Conservation (phyloP, 2,113 vertebrate species). For the Penelope pileata region DNA sequence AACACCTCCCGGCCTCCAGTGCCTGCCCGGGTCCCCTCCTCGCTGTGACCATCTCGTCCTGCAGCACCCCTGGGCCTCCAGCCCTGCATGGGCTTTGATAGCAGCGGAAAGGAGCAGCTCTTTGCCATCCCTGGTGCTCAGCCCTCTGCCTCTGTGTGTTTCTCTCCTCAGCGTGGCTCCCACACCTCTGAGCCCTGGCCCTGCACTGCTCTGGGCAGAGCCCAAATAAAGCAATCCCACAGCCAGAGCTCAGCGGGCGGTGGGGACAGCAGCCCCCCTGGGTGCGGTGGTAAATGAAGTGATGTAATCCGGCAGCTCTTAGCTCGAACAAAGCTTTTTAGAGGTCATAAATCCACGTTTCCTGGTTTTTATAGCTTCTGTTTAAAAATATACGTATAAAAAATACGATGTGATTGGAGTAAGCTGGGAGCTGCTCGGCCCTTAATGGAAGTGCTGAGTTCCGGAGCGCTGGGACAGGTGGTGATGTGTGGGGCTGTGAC, state of each 20-base stretch:
- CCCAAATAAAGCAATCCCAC: slow-evolving; percentile 8
- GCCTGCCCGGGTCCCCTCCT: too few species aligned
- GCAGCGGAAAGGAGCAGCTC: neutral
- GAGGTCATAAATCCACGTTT: slow-evolving; percentile 64
- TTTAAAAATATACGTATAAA: neutral
- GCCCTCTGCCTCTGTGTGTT: neutral
- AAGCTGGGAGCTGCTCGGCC: neutral
- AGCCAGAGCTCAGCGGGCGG: neutral
- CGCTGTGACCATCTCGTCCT: neutral
- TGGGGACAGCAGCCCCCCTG: slow-evolving; percentile 37
- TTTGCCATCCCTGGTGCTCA: neutral
- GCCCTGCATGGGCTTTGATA: neutral
- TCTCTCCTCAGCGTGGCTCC: too few species aligned
- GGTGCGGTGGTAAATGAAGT: slow-evolving; percentile 42
- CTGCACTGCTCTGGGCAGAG: neutral
- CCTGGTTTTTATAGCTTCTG: slow-evolving; percentile 66
- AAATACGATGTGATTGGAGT: slow-evolving; percentile 17
- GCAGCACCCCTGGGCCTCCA: neutral
- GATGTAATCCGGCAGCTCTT: slow-evolving; percentile 48
- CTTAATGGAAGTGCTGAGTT: neutral
- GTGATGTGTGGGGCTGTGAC: too few species aligned
- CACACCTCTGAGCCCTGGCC: neutral
- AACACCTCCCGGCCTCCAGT: too few species aligned
- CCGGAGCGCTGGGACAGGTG: too few species aligned
- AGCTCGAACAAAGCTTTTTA: slow-evolving; percentile 62